A percentile compares a stretch with the other conserved stretches of the same genome.
Evolutionary conservation across 2,797 vertebrate genomes (phyloP).

Genomic region (Netta rufina): DNA sequence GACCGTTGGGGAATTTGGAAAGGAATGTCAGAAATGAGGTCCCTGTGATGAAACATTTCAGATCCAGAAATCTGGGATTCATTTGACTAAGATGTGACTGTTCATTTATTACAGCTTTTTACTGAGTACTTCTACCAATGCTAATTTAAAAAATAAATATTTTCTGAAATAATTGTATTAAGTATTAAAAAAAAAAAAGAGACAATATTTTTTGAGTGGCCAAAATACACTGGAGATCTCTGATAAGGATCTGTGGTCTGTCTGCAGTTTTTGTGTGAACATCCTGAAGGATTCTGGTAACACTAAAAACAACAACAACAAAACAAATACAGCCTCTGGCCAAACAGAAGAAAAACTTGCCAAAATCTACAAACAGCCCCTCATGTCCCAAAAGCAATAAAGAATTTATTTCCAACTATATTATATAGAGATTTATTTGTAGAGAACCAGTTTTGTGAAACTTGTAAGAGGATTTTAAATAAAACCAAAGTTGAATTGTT

Average conservation of each 20-base stretch:
- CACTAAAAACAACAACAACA: background rate
- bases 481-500: background rate
- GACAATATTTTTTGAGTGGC: background rate
- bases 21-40: slow-evolving; percentile 54
- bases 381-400: background rate
- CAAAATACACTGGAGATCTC: background rate
- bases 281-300: slow-evolving; percentile 50
- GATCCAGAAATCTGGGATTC: background rate
- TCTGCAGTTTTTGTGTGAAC: slow-evolving; percentile 32
- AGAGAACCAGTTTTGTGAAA: background rate
- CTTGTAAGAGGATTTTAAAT: background rate
- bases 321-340: background rate
- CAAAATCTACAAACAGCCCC: background rate
- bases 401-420: background rate
- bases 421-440: background rate
- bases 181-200: background rate
- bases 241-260: slow-evolving; percentile 39
- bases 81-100: background rate
- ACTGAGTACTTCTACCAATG: background rate
- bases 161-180: background rate
- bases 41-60: background rate
- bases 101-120: background rate
- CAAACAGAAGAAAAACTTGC: background rate
- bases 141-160: slow-evolving; percentile 6
- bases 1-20: slow-evolving; percentile 12